phyloP scores from a whole-genome alignment of 2,797 vertebrate species.

The Mallotus villosus region DNA sequence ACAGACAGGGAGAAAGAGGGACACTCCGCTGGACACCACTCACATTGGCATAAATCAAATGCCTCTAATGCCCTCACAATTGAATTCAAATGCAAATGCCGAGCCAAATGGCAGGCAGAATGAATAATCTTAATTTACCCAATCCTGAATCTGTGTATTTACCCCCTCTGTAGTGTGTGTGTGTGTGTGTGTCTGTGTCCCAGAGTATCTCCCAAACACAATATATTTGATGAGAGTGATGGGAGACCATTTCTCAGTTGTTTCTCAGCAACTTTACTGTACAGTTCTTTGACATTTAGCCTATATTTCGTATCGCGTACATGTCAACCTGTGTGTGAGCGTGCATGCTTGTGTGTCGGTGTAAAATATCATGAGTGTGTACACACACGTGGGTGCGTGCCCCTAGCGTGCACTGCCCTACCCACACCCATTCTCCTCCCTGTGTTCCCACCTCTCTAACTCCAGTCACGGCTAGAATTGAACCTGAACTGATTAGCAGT shows the following conservation, averaged over 20 bases:
- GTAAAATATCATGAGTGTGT: conserved; percentile 2
- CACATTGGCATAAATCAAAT: conserved; percentile 70
- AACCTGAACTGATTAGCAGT: conserved; percentile 74
- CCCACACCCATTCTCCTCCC: conserved; percentile 48
- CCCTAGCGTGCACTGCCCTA: conserved; percentile 38
- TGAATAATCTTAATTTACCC: conserved; percentile 71
- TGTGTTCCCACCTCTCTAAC: conserved; percentile 63
- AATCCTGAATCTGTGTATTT: conserved; percentile 51
- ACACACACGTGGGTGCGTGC: conserved; percentile 16
- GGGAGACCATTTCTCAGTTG: no score
- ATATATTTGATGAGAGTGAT: no score
- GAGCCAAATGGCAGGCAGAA: conserved; percentile 56
- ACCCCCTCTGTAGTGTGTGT: conserved; percentile 45
- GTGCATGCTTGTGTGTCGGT: conserved; percentile 16
- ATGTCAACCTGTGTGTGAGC: neutral
- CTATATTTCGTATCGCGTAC: neutral
- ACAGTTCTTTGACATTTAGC: no score
- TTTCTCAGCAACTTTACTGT: no score
- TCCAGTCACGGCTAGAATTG: conserved; percentile 60
- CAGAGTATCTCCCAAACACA: neutral
- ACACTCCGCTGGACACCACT: conserved; percentile 66
- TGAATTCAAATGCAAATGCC: conserved; percentile 79
- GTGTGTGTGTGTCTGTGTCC: neutral
- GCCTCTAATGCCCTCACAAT: conserved; percentile 52
- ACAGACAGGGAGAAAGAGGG: conserved; percentile 38